These are phyloP conservation scores for Apamea epomidion DNA, from an alignment of 2,888 invertebrate species.

Conservation along the genomic window DNA sequence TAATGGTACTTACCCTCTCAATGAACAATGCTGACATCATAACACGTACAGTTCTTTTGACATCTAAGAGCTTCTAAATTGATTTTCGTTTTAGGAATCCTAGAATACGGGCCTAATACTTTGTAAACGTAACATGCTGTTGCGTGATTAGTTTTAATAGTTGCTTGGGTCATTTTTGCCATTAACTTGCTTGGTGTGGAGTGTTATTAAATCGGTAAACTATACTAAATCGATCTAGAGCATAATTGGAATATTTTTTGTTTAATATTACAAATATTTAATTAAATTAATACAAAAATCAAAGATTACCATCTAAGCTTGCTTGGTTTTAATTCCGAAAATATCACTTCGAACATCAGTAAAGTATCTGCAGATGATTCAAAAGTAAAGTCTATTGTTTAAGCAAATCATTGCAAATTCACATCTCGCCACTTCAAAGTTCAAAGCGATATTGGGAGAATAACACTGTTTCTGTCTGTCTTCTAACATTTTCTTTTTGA, in stretches of 20 bases:
- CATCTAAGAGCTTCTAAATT: background rate
- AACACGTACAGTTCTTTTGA: background rate
- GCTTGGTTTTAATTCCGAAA: constrained; percentile 2
- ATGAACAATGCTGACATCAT: background rate
- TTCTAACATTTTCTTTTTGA: constrained; percentile 33
- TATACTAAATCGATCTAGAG: background rate
- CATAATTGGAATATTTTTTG: background rate
- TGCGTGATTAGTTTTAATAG: background rate
- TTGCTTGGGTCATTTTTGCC: background rate
- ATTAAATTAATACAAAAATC: background rate
- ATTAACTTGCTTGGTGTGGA: constrained; percentile 32
- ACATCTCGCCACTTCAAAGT: background rate
- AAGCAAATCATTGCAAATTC: background rate
- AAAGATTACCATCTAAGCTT: background rate
- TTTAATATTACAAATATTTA: background rate
- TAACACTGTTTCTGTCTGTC: constrained; percentile 17
- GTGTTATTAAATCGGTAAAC: constrained; percentile 5
- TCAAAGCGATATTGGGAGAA: constrained; percentile 12
- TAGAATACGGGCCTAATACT: constrained; percentile 9
- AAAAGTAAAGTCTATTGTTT: background rate
- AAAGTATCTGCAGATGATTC: background rate
- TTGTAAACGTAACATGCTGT: background rate
- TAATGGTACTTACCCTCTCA: background rate
- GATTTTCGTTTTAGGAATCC: background rate
- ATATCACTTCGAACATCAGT: constrained; percentile 4